Base-by-base conservation (phyloP, 2,888 invertebrate genomes). In the Gryllus longicercus region DNA sequence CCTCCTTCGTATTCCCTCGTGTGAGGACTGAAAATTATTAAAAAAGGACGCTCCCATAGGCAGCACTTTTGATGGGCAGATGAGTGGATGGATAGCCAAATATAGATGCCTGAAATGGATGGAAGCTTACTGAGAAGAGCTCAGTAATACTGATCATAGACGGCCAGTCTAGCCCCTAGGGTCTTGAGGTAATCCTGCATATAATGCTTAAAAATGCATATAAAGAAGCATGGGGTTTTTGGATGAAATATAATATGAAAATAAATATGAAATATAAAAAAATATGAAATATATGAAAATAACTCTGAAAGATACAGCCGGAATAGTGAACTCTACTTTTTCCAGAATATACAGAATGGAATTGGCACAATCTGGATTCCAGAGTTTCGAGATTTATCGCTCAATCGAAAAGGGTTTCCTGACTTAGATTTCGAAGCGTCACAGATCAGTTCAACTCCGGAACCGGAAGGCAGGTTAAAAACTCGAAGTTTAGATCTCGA, bases 11-110 rank as follows among this genome's bases (percentile, higher is more conserved):
- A 21, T 21, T 51, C 49, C 50, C 79, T 18, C 4, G 50, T 23
- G 51, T 16, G 50, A 79, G 63, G 50, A 25, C 77, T 21, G 49
- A 80, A 63, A 80, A 77, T 1, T 77, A n/a, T 51, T 80, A 18
- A 80, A n/a, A 51, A 80, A 80, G 21, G 49, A 80, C 75, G 80
- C 77, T 49, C 77, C 49, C 2, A 1, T 2, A 4, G 77, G 74
- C 2, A 51, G 77, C 50, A 38, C 51, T 12, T 77, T 80, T 74
- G 77, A 80, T 75, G 80, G 63, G 12, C 63, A 77, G 25, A 38
- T 75, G 21, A 77, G 51, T 77, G 77, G 77, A 12, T 80, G 77
- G 51, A 77, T 77, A 14, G 23, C 80, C 5, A 77, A 80, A 74
- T 38, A 77, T 51, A 1, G 80, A n/a, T 21, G 1, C 21, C 21